These are phyloP conservation scores for Pomacea canaliculata DNA, from an alignment of 2,888 invertebrate genomes.

Conservation along the genomic window DNA sequence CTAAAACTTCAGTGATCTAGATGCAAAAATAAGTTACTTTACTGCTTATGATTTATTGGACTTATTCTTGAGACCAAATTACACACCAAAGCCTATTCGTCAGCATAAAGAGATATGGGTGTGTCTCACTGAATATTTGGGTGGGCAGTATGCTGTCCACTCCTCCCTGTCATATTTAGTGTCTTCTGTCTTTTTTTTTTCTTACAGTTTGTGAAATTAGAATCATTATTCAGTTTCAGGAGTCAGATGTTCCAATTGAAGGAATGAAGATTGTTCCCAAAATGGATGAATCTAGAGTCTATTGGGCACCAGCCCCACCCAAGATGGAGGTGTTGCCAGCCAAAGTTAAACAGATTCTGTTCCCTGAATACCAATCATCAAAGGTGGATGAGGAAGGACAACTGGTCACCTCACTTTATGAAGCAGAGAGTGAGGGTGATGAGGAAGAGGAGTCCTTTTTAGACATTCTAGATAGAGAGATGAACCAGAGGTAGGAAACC, in stretches of 20 bases:
- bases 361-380: conserved; percentile 56
- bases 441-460: conserved; percentile 37
- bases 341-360: conserved; percentile 61
- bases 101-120: too few relatives aligned
- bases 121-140: too few relatives aligned
- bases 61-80: too few relatives aligned
- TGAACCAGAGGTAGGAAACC: conserved; percentile 34
- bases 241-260: conserved; percentile 42
- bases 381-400: conserved; percentile 32
- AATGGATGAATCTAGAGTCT: conserved; percentile 61
- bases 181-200: too few relatives aligned
- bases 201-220: too few relatives aligned
- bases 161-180: too few relatives aligned
- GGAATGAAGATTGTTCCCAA: conserved; percentile 49
- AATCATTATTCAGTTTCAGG: conserved; percentile 24
- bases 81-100: too few relatives aligned
- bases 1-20: too few relatives aligned
- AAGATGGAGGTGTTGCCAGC: conserved; percentile 64
- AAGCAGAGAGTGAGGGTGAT: conserved; percentile 41
- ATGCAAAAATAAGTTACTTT: too few relatives aligned
- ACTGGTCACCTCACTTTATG: conserved; percentile 11
- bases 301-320: conserved; percentile 69
- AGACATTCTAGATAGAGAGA: conserved; percentile 33
- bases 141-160: too few relatives aligned
- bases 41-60: too few relatives aligned